phyloP scores from a whole-genome alignment of 2,113 vertebrate species.

The Antennarius striatus region DNA sequence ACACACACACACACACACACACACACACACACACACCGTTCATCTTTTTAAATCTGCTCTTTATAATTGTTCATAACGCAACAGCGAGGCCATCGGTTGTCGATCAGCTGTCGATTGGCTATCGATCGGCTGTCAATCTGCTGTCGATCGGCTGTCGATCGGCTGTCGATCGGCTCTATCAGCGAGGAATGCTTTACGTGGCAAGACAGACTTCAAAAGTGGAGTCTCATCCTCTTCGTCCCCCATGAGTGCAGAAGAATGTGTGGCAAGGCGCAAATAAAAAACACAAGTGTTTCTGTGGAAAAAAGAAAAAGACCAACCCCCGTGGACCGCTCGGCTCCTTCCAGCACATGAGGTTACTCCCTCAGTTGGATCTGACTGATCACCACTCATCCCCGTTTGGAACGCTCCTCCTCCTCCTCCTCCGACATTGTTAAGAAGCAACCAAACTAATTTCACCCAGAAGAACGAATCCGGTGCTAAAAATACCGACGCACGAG shows the following conservation, averaged over 20 bases:
- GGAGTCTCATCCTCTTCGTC: conserved; percentile 59
- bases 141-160: conserved; percentile 9
- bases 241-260: conserved; percentile 75
- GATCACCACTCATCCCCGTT: conserved; percentile 48
- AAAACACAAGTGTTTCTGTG: conserved; percentile 78
- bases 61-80: conserved; percentile 3
- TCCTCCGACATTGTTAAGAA: conserved; percentile 68
- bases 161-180: conserved; percentile 21
- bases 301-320: conserved; percentile 35
- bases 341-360: conserved; percentile 59
- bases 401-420: conserved; percentile 51
- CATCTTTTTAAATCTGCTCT: not conserved
- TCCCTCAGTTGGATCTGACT: conserved; percentile 62
- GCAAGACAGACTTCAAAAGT: conserved; percentile 61
- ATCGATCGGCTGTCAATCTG: too few species aligned
- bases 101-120: not conserved
- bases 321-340: conserved; percentile 65
- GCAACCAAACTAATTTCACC: conserved; percentile 32
- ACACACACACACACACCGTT: too few species aligned
- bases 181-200: conserved; percentile 62
- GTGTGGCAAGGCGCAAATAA: conserved; percentile 80
- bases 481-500: conserved; percentile 57
- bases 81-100: not conserved
- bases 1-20: too few species aligned
- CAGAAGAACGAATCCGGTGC: conserved; percentile 23